Conservation (phyloP, 2,113 vertebrate genomes). For the Nycticebus coucang region DNA sequence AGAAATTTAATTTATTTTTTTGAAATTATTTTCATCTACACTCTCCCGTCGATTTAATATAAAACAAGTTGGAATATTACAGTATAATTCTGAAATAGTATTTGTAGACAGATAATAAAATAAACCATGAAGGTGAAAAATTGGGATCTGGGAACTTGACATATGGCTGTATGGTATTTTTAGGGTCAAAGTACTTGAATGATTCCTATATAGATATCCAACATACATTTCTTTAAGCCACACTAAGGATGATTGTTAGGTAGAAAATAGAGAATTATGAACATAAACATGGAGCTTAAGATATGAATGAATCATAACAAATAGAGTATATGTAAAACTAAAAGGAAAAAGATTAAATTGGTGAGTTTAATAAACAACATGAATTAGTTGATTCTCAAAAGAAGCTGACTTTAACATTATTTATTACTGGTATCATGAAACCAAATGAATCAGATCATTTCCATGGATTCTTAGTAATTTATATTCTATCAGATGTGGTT, state of each 20-base stretch:
- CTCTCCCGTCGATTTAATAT: background rate
- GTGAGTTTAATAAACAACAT: background rate
- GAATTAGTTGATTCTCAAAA: background rate
- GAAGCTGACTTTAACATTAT: background rate
- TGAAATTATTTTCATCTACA: background rate
- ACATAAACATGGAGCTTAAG: background rate
- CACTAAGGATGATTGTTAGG: background rate
- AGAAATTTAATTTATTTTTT: background rate
- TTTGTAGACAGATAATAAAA: background rate
- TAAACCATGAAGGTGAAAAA: background rate
- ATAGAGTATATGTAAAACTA: background rate
- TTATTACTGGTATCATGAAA: background rate
- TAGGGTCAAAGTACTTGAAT: background rate
- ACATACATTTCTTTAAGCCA: background rate
- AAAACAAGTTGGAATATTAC: background rate
- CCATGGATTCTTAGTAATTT: background rate
- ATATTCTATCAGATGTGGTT: background rate
- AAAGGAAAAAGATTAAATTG: background rate
- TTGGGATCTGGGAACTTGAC: background rate
- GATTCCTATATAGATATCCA: background rate
- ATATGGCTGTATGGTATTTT: background rate
- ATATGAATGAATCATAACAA: background rate
- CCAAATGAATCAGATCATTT: background rate
- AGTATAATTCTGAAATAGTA: background rate
- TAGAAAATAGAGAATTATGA: background rate